phyloP scores from a whole-genome alignment of 2,113 vertebrate genomes.

The Barnardius zonarius region DNA sequence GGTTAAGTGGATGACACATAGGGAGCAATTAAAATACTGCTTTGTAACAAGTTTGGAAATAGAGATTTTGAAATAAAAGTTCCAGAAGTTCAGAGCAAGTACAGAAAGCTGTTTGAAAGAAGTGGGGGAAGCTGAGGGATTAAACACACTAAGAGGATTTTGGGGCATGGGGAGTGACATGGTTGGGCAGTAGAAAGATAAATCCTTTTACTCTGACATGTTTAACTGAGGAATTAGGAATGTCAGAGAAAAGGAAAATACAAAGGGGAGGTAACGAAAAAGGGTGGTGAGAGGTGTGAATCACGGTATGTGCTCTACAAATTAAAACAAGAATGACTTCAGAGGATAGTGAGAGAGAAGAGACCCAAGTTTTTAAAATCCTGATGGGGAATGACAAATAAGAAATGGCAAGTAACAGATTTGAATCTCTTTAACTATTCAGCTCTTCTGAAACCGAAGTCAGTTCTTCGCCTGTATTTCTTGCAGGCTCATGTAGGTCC shows the following conservation, averaged over 20 bases:
- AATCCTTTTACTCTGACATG: slow-evolving; percentile 42
- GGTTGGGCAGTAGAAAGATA: slow-evolving; percentile 49
- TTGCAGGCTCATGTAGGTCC: background rate
- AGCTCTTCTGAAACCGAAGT: background rate
- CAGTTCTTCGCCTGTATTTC: background rate
- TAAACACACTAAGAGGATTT: slow-evolving; percentile 56
- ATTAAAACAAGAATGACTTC: background rate
- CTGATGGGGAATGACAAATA: background rate
- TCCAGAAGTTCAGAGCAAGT: slow-evolving; percentile 8
- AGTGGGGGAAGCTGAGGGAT: slow-evolving; percentile 7
- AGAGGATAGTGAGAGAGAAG: background rate
- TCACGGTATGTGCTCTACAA: background rate
- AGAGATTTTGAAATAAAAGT: slow-evolving; percentile 30
- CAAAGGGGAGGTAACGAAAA: background rate
- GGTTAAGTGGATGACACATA: background rate
- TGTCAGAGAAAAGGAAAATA: slow-evolving; percentile 25
- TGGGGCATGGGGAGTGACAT: slow-evolving; percentile 30
- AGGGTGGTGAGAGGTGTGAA: background rate
- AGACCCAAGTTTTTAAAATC: background rate
- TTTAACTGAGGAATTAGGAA: slow-evolving; percentile 45
- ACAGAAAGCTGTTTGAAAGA: slow-evolving; percentile 9
- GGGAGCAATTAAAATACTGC: slow-evolving; percentile 22
- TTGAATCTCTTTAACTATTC: background rate
- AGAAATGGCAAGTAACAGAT: background rate
- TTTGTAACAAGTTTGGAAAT: background rate